Base-by-base conservation (phyloP, 2,797 vertebrate species). In the Carapus acus region DNA sequence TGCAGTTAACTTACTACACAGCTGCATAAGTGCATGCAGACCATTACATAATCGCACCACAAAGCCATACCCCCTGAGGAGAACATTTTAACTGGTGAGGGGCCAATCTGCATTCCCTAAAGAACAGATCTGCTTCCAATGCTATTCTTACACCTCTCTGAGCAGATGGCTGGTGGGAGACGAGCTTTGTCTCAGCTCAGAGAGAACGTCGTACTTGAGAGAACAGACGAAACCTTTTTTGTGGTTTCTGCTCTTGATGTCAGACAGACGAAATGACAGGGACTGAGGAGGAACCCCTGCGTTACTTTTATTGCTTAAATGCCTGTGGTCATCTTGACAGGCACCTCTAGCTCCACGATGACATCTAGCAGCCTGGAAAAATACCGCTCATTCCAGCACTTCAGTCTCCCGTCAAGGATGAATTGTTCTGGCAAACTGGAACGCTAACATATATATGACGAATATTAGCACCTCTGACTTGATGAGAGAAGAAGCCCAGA, bases 131-230 rank as follows among this genome's bases (percentile, higher is more conserved):
- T 43, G 34, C 39, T 54, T 49, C 55, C 36, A 52, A 42, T 56
- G 72, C 71, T 77, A 67, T 73, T 65, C 79, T 69, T 70, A 64
- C 70, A 75, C 58, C 62, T 77, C 71, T 41, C 39, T 67, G 63
- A 71, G 51, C 82, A 84, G 83, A 83, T 83, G 81, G 77, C 58
- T 53, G 69, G 64, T 74, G 76, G 80, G 75, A 77, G 81, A 64
- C 46, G 1, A 67, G 78, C 76, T 80, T 81, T 77, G 55, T 65
- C 62, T 69, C 63, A 70, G 76, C 75, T n/a, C n/a, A 61, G 17
- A 31, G 44, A 73, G 27, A 80, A 78, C 66, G 72, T 42, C 14
- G 6, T 51, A 73, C 79, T 81, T 84, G 82, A 82, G 54, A 31
- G 23, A 33, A 42, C 62, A 50, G 22, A 43, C 53, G 44, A 18